phyloP scores from a whole-genome alignment of 2,888 invertebrate species.

The Pristionchus mayeri region DNA sequence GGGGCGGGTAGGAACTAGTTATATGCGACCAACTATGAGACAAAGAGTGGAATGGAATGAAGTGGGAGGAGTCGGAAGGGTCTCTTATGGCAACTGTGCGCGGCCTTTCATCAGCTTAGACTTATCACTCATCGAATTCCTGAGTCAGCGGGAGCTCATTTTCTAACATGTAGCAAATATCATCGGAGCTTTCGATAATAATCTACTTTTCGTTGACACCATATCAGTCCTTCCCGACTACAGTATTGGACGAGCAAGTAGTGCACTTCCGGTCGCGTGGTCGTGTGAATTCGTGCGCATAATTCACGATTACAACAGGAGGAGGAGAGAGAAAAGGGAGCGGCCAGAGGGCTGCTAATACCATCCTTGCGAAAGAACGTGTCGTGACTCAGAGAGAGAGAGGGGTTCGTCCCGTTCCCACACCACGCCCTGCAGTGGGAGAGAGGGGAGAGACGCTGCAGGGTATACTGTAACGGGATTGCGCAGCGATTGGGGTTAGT shows the following conservation, averaged over 20 bases:
- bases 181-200: neutral
- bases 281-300: neutral
- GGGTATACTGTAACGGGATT: neutral
- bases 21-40: constrained; percentile 6
- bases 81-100: neutral
- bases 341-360: constrained; percentile 2
- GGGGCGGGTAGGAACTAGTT: constrained; percentile 6
- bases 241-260: neutral
- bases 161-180: neutral
- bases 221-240: neutral
- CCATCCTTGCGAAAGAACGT: constrained; percentile 33
- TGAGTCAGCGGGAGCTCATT: neutral
- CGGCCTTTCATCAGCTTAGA: constrained; percentile 12
- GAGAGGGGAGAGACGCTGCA: neutral
- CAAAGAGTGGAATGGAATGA: constrained; percentile 30
- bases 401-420: neutral
- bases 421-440: constrained; percentile 29
- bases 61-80: constrained; percentile 3
- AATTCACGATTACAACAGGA: constrained; percentile 6
- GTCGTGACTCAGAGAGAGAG: neutral
- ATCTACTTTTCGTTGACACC: neutral
- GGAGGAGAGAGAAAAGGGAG: constrained; percentile 2
- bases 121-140: constrained; percentile 34
- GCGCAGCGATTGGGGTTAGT: neutral
- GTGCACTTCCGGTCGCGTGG: neutral